A percentile compares a stretch with the other conserved stretches of the same genome.
These are phyloP conservation scores for Syrphus vitripennis DNA, from an alignment of 2,888 invertebrate genomes.

Conservation along the genomic window DNA sequence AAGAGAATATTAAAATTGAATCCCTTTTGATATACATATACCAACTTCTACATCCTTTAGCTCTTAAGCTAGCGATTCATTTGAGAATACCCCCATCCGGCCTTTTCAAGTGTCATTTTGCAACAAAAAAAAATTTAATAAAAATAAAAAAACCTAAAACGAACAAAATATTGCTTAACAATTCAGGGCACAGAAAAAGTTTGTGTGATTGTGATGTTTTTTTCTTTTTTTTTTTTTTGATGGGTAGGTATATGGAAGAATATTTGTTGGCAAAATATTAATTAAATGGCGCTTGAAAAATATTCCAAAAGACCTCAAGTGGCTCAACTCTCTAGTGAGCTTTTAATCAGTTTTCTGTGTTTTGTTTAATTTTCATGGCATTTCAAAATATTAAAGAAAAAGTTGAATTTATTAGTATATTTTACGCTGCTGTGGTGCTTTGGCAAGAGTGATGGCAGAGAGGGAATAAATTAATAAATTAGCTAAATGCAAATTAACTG, in stretches of 20 bases:
- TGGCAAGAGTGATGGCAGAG: neutral
- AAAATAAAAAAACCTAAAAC: conserved; percentile 26
- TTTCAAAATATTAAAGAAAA: neutral
- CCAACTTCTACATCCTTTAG: neutral
- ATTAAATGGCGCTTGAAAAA: conserved; percentile 56
- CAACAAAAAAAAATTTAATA: conserved; percentile 33
- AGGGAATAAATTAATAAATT: neutral
- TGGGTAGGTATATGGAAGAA: neutral
- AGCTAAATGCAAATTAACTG: neutral
- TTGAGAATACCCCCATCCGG: conserved; percentile 48
- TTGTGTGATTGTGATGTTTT: too few relatives aligned
- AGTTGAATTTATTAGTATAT: neutral
- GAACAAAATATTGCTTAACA: conserved; percentile 40
- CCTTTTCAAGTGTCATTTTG: conserved; percentile 42
- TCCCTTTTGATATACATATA: neutral
- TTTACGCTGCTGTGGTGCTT: neutral
- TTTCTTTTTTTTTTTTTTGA: too few relatives aligned
- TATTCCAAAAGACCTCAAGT: conserved; percentile 10
- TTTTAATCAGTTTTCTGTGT: conserved; percentile 49
- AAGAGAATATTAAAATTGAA: conserved; percentile 40
- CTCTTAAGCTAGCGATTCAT: conserved; percentile 26
- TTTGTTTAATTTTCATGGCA: conserved; percentile 13
- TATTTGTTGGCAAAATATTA: conserved; percentile 33
- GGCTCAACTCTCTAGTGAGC: conserved; percentile 12
- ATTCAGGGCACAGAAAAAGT: neutral